Evolutionary conservation across 2,888 invertebrate species (phyloP).

Genomic region (Trachelus stipa): DNA sequence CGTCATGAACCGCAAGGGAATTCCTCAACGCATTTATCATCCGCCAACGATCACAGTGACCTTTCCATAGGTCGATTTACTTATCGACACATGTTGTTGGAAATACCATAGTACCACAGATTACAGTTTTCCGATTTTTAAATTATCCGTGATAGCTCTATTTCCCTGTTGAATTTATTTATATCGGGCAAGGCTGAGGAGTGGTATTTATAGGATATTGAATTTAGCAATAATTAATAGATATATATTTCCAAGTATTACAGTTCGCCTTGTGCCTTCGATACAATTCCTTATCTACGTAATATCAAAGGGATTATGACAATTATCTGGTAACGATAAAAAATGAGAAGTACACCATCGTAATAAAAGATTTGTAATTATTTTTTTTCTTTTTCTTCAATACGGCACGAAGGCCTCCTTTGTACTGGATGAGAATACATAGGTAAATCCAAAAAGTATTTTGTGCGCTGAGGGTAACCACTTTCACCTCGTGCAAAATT

Average conservation of each 20-base stretch:
- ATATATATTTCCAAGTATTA: constrained; percentile 6
- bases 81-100: no score
- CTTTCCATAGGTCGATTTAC: no score
- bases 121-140: no score
- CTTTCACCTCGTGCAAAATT: not conserved
- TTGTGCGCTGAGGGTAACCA: not conserved
- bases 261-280: not conserved
- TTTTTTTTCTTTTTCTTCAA: not conserved
- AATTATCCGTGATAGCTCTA: no score
- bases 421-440: not conserved
- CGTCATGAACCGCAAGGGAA: no score
- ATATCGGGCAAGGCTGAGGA: no score
- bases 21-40: no score
- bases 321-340: not conserved
- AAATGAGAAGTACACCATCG: not conserved
- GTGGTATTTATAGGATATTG: no score
- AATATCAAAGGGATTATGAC: not conserved
- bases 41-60: no score
- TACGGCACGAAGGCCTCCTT: not conserved
- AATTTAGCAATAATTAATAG: not conserved
- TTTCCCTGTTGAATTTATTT: no score
- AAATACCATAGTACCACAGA: no score
- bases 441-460: not conserved
- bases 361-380: not conserved
- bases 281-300: constrained; percentile 5